Base-by-base conservation (phyloP, 1,140 invertebrate genomes). In the Laodelphax striatellus region DNA sequence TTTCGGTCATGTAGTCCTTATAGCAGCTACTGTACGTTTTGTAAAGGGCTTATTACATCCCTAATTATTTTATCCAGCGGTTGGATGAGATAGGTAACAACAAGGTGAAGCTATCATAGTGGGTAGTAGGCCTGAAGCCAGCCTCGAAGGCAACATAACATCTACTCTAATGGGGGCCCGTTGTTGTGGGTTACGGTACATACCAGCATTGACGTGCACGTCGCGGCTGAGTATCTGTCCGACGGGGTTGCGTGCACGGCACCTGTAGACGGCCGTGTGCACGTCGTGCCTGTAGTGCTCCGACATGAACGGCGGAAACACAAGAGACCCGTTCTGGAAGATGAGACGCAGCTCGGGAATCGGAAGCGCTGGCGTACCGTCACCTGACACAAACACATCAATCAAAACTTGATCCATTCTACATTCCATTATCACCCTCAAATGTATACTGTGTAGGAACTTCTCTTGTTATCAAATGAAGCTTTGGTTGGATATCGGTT, bases 181-280 rank as follows among this genome's bases (percentile, higher is more conserved):
- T 28, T 28, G 24, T 28, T 28, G 24, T 28, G 24, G 24, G 24
- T 6, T 28, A 28, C 24, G 6, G 1, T 50, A 44, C 62, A 59
- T 60, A 69, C 68, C 91, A 90, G 77, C 77, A 66, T 73, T 71
- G n/a, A 81, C 73, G 34, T 74, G 68, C 53, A 80, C 74, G 22
- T 74, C 71, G 61, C 77, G 66, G 64, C 78, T 78, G 28, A 77
- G 65, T 44, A 81, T 74, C 22, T 69, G 71, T 5, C 80, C 80
- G 5, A 73, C 74, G 1, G 65, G 64, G 64, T 80, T 80, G 13
- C 66, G 64, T 13, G 77, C 79, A 16, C 73, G 63, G 64, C 80
- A 82, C 31, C 73, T 67, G 63, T 77, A 77, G 1, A 65, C 66
- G 54, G 69, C 67, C 3, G 69, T 69, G 63, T 78, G 76, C 21